Base-by-base conservation (phyloP, 1,140 invertebrate species). In the Drosophila obscura region DNA sequence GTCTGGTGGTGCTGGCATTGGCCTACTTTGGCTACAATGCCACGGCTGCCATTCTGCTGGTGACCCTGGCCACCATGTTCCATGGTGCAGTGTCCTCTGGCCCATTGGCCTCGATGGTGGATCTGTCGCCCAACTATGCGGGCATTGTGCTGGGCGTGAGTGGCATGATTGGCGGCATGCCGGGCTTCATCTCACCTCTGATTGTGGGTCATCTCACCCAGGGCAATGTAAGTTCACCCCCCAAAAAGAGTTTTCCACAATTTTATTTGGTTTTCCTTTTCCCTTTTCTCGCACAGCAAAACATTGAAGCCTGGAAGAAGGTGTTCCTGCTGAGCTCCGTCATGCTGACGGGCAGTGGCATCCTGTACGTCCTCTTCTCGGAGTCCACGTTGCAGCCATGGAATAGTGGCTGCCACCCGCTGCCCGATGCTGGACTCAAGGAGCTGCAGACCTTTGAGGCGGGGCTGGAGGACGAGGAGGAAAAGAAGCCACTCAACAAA, bases 101-200 rank as follows among this genome's bases (percentile, higher is more conserved):
- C 2, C 93, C 93, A 0, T 83, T 95, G 41, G 93, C 95, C 1
- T 93, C 92, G 16, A 92, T 95, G 28, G 94, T 96, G 2, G 95
- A 96, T 68, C 90, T 95, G 11, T 94, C 94, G 45, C 95, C 95
- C 1, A 96, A 95, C 91, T 95, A 94, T 90, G 94, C 94, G n/a
- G 93, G 93, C 63, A 91, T 95, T 7, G 80, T 94, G 0, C 91
- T 95, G n/a, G 94, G 94, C 1, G 92, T 95, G n/a, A 92, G 92
- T 61, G 94, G 94, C 24, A 90, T 94, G 71, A 90, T 94, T 15
- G 92, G 93, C 0, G 90, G 92, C 24, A 84, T 92, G 26, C 91
- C 93, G 1, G 94, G 94, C 24, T 94, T 94, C 52, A 90, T 95
- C 19, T 94, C 94, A 4, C 94, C 94, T 0, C 71, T 92, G 0